A percentile compares a stretch with the other conserved stretches of the same genome.
These are phyloP conservation scores for Brachionus sp. DNA, from an alignment of 1,140 invertebrate species.

Conservation along the genomic window DNA sequence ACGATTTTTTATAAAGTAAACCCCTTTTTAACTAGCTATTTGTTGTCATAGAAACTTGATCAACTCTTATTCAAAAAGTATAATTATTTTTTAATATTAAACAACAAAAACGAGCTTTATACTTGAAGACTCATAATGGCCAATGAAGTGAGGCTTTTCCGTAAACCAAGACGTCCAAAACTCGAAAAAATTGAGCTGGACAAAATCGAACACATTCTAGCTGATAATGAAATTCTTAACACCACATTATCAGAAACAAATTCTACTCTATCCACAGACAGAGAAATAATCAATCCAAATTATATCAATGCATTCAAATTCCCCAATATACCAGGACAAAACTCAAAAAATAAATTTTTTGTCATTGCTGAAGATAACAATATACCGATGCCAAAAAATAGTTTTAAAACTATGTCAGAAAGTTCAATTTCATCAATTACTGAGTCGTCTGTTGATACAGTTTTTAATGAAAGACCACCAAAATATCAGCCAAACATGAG, in stretches of 20 bases:
- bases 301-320: not conserved
- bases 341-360: not conserved
- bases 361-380: not conserved
- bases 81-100: not conserved
- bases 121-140: not conserved
- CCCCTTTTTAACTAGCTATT: not conserved
- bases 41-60: slow-evolving; percentile 11
- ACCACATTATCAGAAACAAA: not conserved
- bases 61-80: not conserved
- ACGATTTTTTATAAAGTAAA: not conserved
- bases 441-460: not conserved
- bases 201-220: not conserved
- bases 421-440: not conserved
- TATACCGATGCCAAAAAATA: not conserved
- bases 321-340: not conserved
- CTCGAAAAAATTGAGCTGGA: slow-evolving; percentile 2
- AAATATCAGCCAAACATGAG: slow-evolving; percentile 24
- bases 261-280: not conserved
- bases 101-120: not conserved
- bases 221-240: not conserved
- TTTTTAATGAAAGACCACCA: not conserved
- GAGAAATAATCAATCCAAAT: not conserved
- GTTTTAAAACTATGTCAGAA: slow-evolving; percentile 1
- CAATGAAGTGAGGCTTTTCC: not conserved
- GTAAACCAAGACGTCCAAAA: not conserved